Conservation (phyloP, 2,113 vertebrate genomes). For the Taurulus bubalis region DNA sequence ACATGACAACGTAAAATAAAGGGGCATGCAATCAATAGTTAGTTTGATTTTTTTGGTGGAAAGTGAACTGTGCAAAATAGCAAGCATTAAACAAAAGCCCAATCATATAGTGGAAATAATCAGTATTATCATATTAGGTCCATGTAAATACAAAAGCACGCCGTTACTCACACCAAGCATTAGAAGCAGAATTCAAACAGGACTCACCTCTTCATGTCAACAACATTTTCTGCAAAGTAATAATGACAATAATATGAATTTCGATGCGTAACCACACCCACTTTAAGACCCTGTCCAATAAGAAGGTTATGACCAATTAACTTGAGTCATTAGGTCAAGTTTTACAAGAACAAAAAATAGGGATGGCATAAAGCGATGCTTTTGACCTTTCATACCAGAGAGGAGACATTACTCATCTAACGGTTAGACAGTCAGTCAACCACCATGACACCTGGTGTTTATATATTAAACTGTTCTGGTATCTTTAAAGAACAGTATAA, state of each 20-base stretch:
- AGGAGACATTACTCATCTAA: constrained; percentile 11
- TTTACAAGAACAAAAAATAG: constrained; percentile 72
- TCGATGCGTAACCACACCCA: constrained; percentile 29
- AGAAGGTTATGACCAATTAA: constrained; percentile 29
- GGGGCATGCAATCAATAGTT: background rate
- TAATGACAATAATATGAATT: constrained; percentile 39
- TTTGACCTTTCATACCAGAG: constrained; percentile 35
- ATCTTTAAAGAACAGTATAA: background rate
- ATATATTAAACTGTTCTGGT: background rate
- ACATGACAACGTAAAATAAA: too few species aligned
- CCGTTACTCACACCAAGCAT: background rate
- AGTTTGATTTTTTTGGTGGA: background rate
- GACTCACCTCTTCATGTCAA: constrained; percentile 45
- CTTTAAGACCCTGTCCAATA: constrained; percentile 41
- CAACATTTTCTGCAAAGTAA: constrained; percentile 36
- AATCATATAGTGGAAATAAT: background rate
- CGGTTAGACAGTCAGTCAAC: constrained; percentile 37
- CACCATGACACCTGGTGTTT: background rate
- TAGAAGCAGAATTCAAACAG: background rate
- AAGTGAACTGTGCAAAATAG: background rate
- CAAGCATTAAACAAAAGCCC: background rate
- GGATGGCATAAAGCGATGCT: constrained; percentile 30
- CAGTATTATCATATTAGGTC: background rate
- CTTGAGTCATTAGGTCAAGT: constrained; percentile 55
- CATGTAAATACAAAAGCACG: background rate